Evolutionary conservation across 2,113 vertebrate species (phyloP).

Genomic region (Tinamus guttatus): DNA sequence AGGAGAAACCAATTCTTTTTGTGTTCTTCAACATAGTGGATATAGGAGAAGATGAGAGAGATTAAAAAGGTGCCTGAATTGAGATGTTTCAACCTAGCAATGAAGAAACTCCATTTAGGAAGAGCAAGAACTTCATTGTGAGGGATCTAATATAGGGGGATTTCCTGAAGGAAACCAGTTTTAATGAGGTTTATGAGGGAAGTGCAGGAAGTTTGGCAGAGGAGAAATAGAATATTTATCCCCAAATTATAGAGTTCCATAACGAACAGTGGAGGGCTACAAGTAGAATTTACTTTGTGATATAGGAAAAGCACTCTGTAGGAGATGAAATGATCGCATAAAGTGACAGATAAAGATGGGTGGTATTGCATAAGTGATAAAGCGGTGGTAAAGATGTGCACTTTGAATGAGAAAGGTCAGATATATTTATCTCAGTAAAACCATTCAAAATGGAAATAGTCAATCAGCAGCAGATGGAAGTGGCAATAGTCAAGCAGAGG

Average conservation of each 20-base stretch:
- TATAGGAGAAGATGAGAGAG: not conserved
- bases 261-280: not conserved
- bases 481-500: not conserved
- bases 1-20: not conserved
- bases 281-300: not conserved
- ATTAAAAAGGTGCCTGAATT: not conserved
- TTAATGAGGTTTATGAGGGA: not conserved
- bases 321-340: not conserved
- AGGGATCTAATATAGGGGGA: not conserved
- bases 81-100: not conserved
- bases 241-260: not conserved
- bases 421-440: not conserved
- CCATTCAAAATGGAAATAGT: slow-evolving; percentile 17
- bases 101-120: not conserved
- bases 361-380: not conserved
- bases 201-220: not conserved
- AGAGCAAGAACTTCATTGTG: not conserved
- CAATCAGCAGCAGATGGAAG: not conserved
- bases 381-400: not conserved
- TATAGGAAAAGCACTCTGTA: not conserved
- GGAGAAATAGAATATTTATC: not conserved
- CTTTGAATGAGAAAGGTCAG: not conserved
- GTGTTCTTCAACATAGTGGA: not conserved
- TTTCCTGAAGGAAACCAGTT: not conserved
- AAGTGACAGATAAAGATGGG: not conserved